Conservation (phyloP, 2,888 invertebrate genomes). For the Myopa testacea region DNA sequence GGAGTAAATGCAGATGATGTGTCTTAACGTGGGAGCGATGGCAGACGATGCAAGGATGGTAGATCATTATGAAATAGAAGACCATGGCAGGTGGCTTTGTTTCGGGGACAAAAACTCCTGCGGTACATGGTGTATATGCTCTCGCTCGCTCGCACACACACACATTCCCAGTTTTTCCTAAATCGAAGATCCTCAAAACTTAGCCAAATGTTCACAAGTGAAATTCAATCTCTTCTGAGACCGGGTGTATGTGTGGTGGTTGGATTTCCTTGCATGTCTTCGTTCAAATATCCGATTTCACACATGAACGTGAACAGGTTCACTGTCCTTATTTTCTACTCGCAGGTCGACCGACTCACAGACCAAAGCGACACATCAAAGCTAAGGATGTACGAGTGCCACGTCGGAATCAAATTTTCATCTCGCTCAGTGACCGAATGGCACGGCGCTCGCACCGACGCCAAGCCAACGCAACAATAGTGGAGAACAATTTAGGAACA, state of each 20-base stretch:
- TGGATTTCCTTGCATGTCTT: slow-evolving; percentile 30
- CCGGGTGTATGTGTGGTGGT: not conserved
- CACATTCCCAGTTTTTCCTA: slow-evolving; percentile 11
- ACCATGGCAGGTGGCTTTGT: not conserved
- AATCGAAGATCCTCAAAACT: slow-evolving; percentile 1
- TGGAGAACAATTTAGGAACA: too few species aligned
- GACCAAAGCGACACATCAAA: not conserved
- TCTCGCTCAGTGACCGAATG: too few species aligned
- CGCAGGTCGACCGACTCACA: not conserved
- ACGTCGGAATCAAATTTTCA: too few species aligned
- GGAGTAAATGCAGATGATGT: too few species aligned
- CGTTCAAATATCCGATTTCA: slow-evolving; percentile 35
- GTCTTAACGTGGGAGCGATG: too few species aligned
- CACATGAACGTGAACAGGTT: slow-evolving; percentile 42
- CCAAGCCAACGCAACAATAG: too few species aligned
- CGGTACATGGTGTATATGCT: not conserved
- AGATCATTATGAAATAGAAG: too few species aligned
- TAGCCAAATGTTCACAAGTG: slow-evolving; percentile 8
- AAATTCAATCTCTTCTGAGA: slow-evolving; percentile 22
- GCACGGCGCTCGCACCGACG: too few species aligned
- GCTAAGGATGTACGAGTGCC: not conserved
- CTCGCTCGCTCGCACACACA: slow-evolving; percentile 9
- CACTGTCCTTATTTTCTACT: slow-evolving; percentile 21
- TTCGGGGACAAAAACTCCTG: not conserved
- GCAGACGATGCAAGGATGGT: too few species aligned